Evolutionary conservation across 2,797 vertebrate genomes (phyloP).

Genomic region (Lophura swinhoii): DNA sequence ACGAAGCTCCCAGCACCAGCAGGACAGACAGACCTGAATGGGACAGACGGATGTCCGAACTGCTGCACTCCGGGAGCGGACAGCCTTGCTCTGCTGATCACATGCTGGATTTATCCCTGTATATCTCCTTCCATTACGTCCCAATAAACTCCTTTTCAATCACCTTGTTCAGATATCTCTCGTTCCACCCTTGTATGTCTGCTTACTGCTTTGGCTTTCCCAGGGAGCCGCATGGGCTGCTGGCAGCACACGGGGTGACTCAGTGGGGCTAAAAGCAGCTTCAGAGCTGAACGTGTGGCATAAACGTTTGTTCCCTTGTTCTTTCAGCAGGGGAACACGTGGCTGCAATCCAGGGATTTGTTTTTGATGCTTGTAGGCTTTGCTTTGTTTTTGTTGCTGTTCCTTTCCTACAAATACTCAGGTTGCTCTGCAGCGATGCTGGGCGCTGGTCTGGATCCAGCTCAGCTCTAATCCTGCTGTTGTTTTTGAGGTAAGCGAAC

Average conservation of each 20-base stretch:
- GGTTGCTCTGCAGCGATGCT: not conserved
- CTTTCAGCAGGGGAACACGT: not conserved
- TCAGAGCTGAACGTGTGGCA: not conserved
- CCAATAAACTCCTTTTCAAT: slow-evolving; percentile 48
- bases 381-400: not conserved
- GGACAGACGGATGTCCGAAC: not conserved
- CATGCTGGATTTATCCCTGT: not conserved
- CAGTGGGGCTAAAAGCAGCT: not conserved
- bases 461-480: not conserved
- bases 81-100: not conserved
- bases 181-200: not conserved
- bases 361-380: not conserved
- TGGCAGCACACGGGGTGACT: not conserved
- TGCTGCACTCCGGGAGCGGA: not conserved
- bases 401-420: too few relatives aligned
- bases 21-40: not conserved
- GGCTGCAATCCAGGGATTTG: not conserved
- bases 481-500: not conserved
- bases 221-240: not conserved
- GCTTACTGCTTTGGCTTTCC: not conserved
- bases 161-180: accelerated
- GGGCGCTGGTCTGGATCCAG: not conserved
- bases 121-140: not conserved
- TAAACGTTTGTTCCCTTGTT: not conserved
- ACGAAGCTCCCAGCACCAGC: not conserved